A percentile compares a stretch with the other conserved stretches of the same genome.
These are phyloP conservation scores for Diachasmimorpha longicaudata DNA, from an alignment of 1,140 invertebrate genomes.

Conservation along the genomic window DNA sequence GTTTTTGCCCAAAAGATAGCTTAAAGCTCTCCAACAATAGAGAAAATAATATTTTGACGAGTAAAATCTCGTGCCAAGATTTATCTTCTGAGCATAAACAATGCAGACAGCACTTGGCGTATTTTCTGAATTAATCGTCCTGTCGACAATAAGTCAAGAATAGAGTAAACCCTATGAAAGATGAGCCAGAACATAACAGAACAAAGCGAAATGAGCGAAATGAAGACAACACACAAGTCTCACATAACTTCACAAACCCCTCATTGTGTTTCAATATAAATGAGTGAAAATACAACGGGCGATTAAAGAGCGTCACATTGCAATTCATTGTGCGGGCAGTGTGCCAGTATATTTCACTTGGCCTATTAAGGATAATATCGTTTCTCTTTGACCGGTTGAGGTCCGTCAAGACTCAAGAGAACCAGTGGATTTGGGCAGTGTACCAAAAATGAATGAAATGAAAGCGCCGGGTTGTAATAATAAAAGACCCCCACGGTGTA, in stretches of 20 bases:
- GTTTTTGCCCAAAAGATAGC: no score
- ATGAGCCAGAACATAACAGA: not conserved
- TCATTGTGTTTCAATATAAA: constrained; percentile 23
- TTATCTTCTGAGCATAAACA: not conserved
- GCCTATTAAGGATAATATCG: no score
- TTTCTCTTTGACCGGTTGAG: no score
- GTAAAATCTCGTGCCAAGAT: not conserved
- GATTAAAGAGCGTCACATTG: constrained; percentile 24
- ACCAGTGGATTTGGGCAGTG: no score
- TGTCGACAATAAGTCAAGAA: not conserved
- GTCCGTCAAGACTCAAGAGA: not conserved
- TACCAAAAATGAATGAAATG: not conserved
- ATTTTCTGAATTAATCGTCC: not conserved
- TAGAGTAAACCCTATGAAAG: not conserved
- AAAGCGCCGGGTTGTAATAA: constrained; percentile 6
- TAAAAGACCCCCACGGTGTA: constrained; percentile 17
- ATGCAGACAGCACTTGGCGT: not conserved
- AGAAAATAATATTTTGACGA: not conserved
- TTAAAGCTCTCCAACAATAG: no score
- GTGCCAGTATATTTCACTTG: constrained; percentile 4
- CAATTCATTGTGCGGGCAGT: constrained; percentile 21
- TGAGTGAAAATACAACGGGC: constrained; percentile 14
- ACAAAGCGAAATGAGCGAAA: not conserved
- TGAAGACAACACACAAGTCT: not conserved
- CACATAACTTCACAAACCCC: not conserved